Base-by-base conservation (phyloP, 37 sponge, comb jelly and placozoan genomes). In the Chondrilla cf. caribensis region DNA sequence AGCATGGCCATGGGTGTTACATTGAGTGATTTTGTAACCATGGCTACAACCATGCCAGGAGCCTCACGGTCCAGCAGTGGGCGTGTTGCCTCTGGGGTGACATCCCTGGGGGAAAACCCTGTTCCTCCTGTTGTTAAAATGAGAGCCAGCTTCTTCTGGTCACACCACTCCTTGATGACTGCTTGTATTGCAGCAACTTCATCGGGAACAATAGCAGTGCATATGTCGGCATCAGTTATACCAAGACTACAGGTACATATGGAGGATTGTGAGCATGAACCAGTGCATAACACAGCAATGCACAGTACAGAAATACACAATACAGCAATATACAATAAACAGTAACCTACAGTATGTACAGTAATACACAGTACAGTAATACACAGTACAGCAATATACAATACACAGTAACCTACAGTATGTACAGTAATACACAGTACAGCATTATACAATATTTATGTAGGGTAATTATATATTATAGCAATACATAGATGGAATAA, bases 111-210 rank as follows among this genome's bases (percentile, higher is more conserved):
- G 43, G 97, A 75, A 38, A 99, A 89, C 0, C 99, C 99, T n/a
- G 99, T 99, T 19, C 99, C 99, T 11, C 99, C 99, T 0, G 95
- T 94, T 17, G 97, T 96, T 8, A 99, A 84, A 29, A 99, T 68
- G 15, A 97, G 85, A 3, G 59, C n/a, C 38, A 97, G 41, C 60
- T 64, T 55, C 41, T 83, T 70, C 22, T 57, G 58, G 47, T 97
- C 97, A 65, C 80, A 79, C 93, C 92, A 94, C 22, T 80, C 40
- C 51, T 28, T 35, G 54, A 93, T 37, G 0, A 88, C 81, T 26
- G 80, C 90, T 86, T 92, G 83, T 33, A 92, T 89, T 0, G 29
- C 58, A 1, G 82, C 77, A 36, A 86, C 70, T 5, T 83, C 81
- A 38, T 92, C 93, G 17, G 90, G 84, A 2, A 92, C 93, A 79